Conservation (phyloP, 1,140 invertebrate species). For the Palaemon carinicauda region DNA sequence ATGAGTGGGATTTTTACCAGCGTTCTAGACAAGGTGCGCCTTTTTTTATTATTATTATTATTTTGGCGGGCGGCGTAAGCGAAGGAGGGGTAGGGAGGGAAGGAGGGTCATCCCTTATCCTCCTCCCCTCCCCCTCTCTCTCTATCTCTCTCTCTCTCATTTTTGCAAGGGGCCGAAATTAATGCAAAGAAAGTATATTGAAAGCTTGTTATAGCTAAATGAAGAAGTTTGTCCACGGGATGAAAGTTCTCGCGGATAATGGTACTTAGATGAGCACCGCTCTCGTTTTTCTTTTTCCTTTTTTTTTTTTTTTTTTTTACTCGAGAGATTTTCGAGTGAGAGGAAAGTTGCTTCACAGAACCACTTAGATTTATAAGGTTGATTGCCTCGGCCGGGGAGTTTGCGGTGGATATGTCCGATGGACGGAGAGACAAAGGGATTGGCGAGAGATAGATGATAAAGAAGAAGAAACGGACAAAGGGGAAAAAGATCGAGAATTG, state of each 20-base stretch:
- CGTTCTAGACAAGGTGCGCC: conserved; percentile 42
- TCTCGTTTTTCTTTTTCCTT: too few relatives aligned
- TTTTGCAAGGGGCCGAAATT: conserved; percentile 39
- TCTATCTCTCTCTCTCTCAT: neutral
- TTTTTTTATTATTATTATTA: conserved; percentile 31
- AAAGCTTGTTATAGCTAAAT: conserved; percentile 57
- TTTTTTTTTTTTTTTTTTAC: conserved; percentile 31
- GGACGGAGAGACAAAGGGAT: neutral
- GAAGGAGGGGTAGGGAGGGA: neutral
- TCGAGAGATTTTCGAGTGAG: conserved; percentile 27
- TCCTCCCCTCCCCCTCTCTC: too few relatives aligned
- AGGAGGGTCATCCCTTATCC: too few relatives aligned
- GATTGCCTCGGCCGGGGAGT: conserved; percentile 4
- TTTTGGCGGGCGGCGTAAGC: conserved; percentile 40
- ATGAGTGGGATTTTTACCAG: conserved; percentile 19
- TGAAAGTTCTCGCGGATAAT: conserved; percentile 50
- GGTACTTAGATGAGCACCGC: conserved; percentile 49
- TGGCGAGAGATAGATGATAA: neutral
- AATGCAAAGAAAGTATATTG: conserved; percentile 57
- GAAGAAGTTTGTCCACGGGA: conserved; percentile 54
- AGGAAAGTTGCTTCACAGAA: conserved; percentile 45
- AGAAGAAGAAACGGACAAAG: neutral
- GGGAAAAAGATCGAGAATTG: neutral
- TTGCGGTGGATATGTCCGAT: too few relatives aligned
- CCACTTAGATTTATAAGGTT: conserved; percentile 44